phyloP scores from a whole-genome alignment of 2,113 vertebrate genomes.

The Oenanthe oenanthe region DNA sequence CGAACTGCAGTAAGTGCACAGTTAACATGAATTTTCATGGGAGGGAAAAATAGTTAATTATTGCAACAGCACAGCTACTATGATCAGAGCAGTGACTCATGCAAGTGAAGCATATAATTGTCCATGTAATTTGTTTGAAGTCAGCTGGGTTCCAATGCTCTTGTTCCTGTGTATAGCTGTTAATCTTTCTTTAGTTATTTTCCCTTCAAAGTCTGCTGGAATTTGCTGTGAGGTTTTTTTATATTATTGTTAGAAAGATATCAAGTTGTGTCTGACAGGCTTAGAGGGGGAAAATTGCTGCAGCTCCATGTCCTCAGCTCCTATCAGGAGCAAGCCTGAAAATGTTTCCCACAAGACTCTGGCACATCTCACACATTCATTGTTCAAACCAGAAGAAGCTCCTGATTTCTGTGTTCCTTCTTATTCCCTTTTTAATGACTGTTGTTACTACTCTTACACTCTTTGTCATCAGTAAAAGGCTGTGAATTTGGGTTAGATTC shows the following conservation, averaged over 20 bases:
- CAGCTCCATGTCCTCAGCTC: background rate
- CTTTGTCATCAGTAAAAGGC: background rate
- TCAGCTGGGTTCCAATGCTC: background rate
- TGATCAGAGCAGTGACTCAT: background rate
- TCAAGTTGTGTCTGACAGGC: background rate
- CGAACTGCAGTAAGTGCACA: background rate
- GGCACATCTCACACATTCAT: background rate
- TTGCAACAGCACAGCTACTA: background rate
- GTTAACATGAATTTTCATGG: background rate
- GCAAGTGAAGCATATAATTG: background rate
- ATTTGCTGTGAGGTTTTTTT: background rate
- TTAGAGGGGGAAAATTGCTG: background rate
- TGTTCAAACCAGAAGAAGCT: background rate
- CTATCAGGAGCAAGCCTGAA: background rate
- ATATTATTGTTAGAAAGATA: background rate
- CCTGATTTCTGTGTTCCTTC: background rate
- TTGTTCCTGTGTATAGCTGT: background rate
- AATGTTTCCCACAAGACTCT: background rate
- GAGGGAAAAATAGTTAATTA: background rate
- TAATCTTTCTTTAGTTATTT: background rate
- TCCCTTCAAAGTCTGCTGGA: background rate
- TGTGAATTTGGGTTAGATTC: background rate
- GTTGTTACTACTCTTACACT: background rate
- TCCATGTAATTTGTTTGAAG: slow-evolving; percentile 18
- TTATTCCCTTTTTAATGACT: background rate